Percentiles rank a stretch among this genome's conserved stretches.
Conservation (phyloP, 2,797 vertebrate genomes). For the Cossypha heuglini region DNA sequence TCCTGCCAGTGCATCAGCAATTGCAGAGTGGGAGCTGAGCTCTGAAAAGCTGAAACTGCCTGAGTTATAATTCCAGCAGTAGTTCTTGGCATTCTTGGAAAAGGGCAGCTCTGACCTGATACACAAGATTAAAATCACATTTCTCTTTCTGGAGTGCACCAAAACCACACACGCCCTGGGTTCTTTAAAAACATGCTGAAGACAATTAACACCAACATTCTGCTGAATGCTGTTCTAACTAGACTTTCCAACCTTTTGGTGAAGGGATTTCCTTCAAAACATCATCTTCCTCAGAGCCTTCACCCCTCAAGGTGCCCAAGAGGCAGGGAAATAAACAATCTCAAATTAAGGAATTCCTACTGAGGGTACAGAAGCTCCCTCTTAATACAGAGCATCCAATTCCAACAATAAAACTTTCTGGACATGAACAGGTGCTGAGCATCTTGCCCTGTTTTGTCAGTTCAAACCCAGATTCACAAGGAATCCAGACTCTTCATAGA, state of each 20-base stretch:
- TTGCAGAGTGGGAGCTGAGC: background rate
- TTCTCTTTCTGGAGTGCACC: background rate
- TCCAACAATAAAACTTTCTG: background rate
- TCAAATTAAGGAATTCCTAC: background rate
- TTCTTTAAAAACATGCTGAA: background rate
- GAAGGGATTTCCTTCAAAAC: background rate
- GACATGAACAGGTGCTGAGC: accelerated
- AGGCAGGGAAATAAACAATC: background rate
- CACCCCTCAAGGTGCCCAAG: background rate
- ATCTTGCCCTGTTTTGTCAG: background rate
- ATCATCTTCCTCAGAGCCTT: background rate
- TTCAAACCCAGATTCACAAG: background rate
- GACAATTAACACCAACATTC: background rate
- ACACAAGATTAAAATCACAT: background rate
- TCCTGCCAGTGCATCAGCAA: background rate
- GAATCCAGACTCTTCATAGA: background rate
- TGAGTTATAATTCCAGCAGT: accelerated
- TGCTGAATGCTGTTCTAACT: background rate
- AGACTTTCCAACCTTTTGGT: background rate
- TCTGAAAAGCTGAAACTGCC: background rate
- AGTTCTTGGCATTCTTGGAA: background rate
- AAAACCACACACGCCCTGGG: accelerated
- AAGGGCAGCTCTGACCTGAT: background rate
- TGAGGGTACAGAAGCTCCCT: background rate
- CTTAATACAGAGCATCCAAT: background rate